A percentile compares a stretch with the other conserved stretches of the same genome.
phyloP scores from a whole-genome alignment of 1,140 invertebrate genomes.

The Drosophila takahashii region DNA sequence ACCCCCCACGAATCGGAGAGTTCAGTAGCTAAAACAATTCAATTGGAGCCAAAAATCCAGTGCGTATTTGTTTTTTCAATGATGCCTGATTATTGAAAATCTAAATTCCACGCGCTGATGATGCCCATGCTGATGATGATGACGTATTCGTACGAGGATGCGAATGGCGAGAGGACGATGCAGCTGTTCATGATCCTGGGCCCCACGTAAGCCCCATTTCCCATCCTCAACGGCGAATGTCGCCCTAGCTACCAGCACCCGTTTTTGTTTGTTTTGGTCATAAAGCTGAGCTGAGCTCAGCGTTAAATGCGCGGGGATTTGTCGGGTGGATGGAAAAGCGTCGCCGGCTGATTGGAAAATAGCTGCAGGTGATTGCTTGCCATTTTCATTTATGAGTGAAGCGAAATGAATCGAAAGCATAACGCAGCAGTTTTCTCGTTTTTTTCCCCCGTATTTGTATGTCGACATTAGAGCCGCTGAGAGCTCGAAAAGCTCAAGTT shows the following conservation, averaged over 20 bases:
- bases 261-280: conserved; percentile 57
- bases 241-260: conserved; percentile 11
- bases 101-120: conserved; percentile 67
- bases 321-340: conserved; percentile 45
- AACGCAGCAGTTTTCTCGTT: conserved; percentile 19
- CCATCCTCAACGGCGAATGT: background rate
- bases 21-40: conserved; percentile 45
- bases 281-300: conserved; percentile 69
- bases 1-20: conserved; percentile 6
- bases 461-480: conserved; percentile 6
- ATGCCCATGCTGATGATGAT: conserved; percentile 27
- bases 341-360: conserved; percentile 75
- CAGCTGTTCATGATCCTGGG: conserved; percentile 31
- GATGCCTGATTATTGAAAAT: conserved; percentile 83
- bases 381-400: conserved; percentile 74
- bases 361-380: conserved; percentile 75
- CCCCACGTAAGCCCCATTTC: background rate
- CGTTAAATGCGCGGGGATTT: conserved; percentile 58
- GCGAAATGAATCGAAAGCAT: conserved; percentile 25
- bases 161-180: conserved; percentile 25
- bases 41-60: conserved; percentile 71
- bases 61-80: conserved; percentile 82
- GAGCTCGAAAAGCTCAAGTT: background rate
- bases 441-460: background rate
- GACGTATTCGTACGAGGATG: conserved; percentile 19